Evolutionary conservation across 1,140 invertebrate species (phyloP).

Genomic region (Neodiprion fabricii): DNA sequence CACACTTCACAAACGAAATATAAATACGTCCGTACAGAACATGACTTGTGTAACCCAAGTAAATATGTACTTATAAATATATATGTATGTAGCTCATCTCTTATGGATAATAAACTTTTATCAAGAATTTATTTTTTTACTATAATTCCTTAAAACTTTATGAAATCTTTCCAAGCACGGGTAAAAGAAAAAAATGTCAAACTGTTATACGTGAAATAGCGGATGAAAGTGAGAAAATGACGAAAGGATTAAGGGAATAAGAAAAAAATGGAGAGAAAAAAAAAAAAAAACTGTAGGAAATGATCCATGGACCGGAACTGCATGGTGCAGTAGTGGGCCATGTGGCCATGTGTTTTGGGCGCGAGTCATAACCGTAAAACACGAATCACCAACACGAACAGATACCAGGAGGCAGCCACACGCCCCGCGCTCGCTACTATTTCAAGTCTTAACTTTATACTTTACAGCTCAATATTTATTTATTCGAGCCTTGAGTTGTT

Average conservation of each 20-base stretch:
- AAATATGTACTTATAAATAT: neutral
- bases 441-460: conserved; percentile 7
- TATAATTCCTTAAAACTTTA: too few relatives aligned
- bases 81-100: neutral
- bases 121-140: neutral
- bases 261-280: neutral
- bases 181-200: neutral
- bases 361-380: conserved; percentile 45
- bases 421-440: neutral
- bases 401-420: conserved; percentile 22
- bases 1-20: too few relatives aligned
- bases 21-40: too few relatives aligned
- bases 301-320: conserved; percentile 42
- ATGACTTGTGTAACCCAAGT: neutral
- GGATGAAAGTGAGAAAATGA: neutral
- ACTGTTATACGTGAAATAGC: neutral
- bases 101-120: neutral
- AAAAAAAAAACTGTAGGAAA: neutral
- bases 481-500: conserved; percentile 3
- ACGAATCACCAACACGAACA: conserved; percentile 32
- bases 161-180: too few relatives aligned
- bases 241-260: neutral
- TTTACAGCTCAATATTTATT: conserved; percentile 8
- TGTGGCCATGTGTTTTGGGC: conserved; percentile 36
- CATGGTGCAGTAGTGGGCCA: conserved; percentile 36